A percentile compares a stretch with the other conserved stretches of the same genome.
Evolutionary conservation across 1,140 invertebrate genomes (phyloP).

Genomic region (Ooceraea biroi): DNA sequence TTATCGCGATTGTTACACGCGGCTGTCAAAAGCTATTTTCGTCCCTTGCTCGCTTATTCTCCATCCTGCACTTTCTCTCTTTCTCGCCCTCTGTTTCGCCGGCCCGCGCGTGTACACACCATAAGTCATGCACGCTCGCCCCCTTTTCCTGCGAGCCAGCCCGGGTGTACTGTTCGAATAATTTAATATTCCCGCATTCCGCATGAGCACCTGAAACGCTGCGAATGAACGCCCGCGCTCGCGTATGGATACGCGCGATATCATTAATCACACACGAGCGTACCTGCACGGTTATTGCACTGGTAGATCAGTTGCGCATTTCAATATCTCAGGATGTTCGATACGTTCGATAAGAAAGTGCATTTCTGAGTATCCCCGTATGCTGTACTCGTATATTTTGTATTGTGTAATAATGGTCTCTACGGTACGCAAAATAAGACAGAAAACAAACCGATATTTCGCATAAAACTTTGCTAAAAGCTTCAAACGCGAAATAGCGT

Average conservation of each 20-base stretch:
- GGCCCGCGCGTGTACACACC: slow-evolving; percentile 31
- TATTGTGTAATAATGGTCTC: not conserved
- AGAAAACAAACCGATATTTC: not conserved
- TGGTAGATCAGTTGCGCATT: not conserved
- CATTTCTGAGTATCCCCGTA: not conserved
- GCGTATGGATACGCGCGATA: slow-evolving; percentile 11
- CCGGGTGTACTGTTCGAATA: slow-evolving; percentile 13
- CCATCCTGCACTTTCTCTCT: not conserved
- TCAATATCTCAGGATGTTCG: slow-evolving; percentile 12
- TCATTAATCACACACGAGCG: slow-evolving; percentile 1
- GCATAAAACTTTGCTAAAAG: too few species aligned
- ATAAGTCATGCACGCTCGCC: slow-evolving; percentile 66
- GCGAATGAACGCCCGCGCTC: slow-evolving; percentile 44
- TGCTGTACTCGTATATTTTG: not conserved
- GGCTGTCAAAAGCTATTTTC: slow-evolving; percentile 77
- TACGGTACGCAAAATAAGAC: not conserved
- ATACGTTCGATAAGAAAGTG: not conserved
- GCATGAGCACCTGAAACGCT: not conserved
- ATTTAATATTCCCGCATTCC: slow-evolving; percentile 43
- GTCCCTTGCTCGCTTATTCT: slow-evolving; percentile 42
- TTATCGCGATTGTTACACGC: slow-evolving; percentile 76
- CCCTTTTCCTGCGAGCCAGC: slow-evolving; percentile 13
- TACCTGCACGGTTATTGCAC: not conserved
- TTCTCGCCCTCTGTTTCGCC: slow-evolving; percentile 19
- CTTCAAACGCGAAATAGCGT: too few species aligned